Evolutionary conservation across 2,113 vertebrate genomes (phyloP).

Genomic region (Chelonoidis abingdonii): DNA sequence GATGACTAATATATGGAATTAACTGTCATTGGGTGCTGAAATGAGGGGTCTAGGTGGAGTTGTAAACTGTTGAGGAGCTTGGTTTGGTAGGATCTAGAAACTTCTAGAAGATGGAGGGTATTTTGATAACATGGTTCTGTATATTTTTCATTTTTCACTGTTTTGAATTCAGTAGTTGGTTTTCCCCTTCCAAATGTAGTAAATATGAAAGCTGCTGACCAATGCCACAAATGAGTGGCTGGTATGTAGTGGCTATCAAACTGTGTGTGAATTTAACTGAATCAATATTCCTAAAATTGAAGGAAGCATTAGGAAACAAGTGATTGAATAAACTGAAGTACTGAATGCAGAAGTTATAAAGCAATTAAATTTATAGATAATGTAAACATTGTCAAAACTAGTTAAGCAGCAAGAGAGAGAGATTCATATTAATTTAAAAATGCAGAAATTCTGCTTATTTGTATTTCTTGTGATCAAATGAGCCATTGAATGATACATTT

Average conservation of each 20-base stretch:
- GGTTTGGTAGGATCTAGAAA: not conserved
- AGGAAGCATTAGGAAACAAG: not conserved
- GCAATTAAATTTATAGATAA: not conserved
- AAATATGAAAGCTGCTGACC: not conserved
- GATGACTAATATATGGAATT: not conserved
- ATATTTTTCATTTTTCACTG: not conserved
- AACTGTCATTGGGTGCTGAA: not conserved
- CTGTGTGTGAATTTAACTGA: constrained; percentile 7
- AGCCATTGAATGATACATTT: not conserved
- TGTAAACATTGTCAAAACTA: not conserved
- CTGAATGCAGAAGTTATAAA: not conserved
- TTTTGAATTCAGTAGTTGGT: not conserved
- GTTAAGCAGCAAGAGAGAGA: not conserved
- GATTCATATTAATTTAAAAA: not conserved
- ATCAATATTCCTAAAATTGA: not conserved
- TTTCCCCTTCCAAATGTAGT: not conserved
- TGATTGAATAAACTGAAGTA: not conserved
- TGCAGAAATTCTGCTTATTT: not conserved
- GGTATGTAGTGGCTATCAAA: not conserved
- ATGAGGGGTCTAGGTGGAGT: not conserved
- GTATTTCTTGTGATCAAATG: not conserved
- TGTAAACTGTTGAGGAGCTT: not conserved
- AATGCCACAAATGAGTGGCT: not conserved
- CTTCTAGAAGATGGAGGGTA: not conserved
- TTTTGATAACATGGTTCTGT: not conserved